Conservation (phyloP, 2,113 vertebrate species). For the Eidolon helvum region DNA sequence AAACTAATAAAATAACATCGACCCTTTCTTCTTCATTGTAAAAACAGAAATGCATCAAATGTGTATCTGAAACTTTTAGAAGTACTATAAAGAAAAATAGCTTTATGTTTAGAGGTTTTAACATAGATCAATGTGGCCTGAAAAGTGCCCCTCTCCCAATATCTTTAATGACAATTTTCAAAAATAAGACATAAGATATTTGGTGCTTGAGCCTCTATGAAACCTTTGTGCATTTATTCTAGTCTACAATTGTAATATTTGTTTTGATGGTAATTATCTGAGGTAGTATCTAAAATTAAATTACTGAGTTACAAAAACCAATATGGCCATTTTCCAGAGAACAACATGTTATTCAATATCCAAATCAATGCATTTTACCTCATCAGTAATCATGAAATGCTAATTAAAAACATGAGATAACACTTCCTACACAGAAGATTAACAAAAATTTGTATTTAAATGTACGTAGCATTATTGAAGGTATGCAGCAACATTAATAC, state of each 20-base stretch:
- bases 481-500: not conserved
- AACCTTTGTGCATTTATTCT: not conserved
- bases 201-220: not conserved
- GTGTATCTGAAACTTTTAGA: not conserved
- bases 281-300: not conserved
- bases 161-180: not conserved
- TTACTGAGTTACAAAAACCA: not conserved
- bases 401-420: not conserved
- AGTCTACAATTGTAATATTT: not conserved
- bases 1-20: not conserved
- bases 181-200: not conserved
- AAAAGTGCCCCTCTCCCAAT: not conserved
- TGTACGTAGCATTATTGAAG: not conserved
- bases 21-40: not conserved
- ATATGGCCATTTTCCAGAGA: not conserved
- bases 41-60: not conserved
- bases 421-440: not conserved
- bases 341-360: not conserved
- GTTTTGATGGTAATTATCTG: not conserved
- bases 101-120: not conserved
- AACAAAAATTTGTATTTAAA: not conserved
- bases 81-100: not conserved
- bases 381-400: not conserved
- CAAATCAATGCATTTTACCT: not conserved
- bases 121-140: not conserved